Conservation (phyloP, 2,797 vertebrate genomes). For the Tragopan temminckii region DNA sequence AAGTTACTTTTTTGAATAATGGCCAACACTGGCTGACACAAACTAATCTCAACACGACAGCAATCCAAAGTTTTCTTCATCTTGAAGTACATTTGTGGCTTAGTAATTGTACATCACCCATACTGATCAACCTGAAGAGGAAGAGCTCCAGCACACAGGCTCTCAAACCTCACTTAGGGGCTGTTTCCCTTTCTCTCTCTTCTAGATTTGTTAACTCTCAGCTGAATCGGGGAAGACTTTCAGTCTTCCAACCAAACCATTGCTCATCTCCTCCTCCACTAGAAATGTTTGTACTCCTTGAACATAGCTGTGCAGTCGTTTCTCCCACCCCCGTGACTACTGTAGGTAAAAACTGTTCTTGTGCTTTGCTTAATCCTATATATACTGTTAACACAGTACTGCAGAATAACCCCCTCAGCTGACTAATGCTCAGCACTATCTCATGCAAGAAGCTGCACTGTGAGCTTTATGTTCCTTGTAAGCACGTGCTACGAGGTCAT, state of each 20-base stretch:
- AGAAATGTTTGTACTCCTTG: neutral
- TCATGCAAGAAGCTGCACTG: neutral
- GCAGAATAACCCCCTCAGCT: constrained; percentile 1
- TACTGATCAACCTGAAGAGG: neutral
- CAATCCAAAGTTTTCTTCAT: neutral
- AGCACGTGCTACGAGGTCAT: accelerated
- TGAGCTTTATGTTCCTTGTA: neutral
- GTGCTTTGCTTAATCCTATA: neutral
- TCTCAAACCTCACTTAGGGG: neutral
- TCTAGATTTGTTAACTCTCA: neutral
- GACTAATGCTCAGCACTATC: neutral
- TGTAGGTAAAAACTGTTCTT: neutral
- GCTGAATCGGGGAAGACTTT: neutral
- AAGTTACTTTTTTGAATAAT: neutral
- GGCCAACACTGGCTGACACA: neutral
- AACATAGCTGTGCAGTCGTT: neutral
- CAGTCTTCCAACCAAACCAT: neutral
- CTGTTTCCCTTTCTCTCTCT: neutral
- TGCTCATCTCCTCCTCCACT: neutral
- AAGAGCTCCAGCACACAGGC: neutral
- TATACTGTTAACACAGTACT: neutral
- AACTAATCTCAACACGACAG: neutral
- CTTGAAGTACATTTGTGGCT: neutral
- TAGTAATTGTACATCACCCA: neutral
- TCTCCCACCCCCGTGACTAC: neutral